Evolutionary conservation across 2,888 invertebrate species (phyloP).

Genomic region (Mesoligia furuncula): DNA sequence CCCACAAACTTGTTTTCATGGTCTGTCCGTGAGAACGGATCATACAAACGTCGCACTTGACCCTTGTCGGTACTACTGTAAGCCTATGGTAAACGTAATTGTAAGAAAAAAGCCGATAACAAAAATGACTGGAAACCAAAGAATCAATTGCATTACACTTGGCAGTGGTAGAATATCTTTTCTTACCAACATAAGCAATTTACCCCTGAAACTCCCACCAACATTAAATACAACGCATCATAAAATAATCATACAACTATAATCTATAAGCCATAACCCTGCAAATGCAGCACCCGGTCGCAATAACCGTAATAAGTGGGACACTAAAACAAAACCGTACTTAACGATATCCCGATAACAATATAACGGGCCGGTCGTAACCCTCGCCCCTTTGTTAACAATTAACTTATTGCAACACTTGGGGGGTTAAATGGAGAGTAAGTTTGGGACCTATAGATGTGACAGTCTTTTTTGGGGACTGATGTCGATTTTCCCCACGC

Average conservation of each 20-base stretch:
- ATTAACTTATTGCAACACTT: slow-evolving; percentile 87
- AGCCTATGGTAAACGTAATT: not conserved
- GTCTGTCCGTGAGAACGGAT: not conserved
- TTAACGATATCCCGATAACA: slow-evolving; percentile 80
- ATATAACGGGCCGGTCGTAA: slow-evolving; percentile 70
- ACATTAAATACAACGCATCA: slow-evolving; percentile 28
- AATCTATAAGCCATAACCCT: slow-evolving; percentile 54
- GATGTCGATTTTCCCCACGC: not conserved
- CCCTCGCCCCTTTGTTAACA: slow-evolving; percentile 79
- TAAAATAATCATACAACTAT: slow-evolving; percentile 62
- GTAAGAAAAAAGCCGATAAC: no score
- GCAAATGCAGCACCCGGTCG: slow-evolving; percentile 54
- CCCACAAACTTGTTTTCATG: not conserved
- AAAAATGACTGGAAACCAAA: not conserved
- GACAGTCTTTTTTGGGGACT: slow-evolving; percentile 6
- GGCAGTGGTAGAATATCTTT: not conserved
- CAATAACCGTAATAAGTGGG: slow-evolving; percentile 69
- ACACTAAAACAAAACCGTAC: slow-evolving; percentile 83
- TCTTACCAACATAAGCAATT: slow-evolving; percentile 10
- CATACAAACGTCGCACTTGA: not conserved
- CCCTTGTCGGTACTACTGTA: not conserved
- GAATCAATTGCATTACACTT: not conserved
- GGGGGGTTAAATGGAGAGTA: slow-evolving; percentile 77
- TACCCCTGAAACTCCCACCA: slow-evolving; percentile 3
- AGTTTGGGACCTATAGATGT: slow-evolving; percentile 32